Percentiles rank a stretch among this genome's conserved stretches.
Conservation (phyloP, 1,140 invertebrate genomes). For the Harlomillsia oculata region DNA sequence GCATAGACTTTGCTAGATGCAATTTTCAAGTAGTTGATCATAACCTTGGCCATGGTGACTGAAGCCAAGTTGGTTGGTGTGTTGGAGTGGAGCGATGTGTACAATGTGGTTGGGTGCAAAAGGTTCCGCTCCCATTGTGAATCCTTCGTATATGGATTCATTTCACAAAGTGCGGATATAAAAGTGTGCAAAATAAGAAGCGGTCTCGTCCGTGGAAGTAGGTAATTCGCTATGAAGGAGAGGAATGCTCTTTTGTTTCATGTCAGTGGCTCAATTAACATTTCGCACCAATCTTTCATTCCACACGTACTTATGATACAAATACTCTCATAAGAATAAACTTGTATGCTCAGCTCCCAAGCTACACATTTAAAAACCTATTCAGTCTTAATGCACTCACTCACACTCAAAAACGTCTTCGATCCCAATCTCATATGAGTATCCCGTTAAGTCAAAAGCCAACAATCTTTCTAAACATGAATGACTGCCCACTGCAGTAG, state of each 20-base stretch:
- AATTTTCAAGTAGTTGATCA: neutral
- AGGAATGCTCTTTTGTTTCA: constrained; percentile 7
- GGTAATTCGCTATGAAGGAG: neutral
- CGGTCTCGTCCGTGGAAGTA: neutral
- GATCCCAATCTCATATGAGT: no score
- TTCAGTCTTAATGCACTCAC: no score
- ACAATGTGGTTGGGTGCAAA: constrained; percentile 13
- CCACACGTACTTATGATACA: no score
- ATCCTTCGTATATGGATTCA: neutral
- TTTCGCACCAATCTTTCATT: constrained; percentile 14
- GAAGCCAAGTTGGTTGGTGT: neutral
- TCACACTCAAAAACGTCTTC: no score
- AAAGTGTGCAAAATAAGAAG: neutral
- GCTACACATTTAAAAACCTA: no score
- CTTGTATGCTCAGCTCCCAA: no score
- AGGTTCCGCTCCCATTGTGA: constrained; percentile 29
- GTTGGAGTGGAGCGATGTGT: neutral
- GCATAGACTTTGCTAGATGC: constrained; percentile 1
- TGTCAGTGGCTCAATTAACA: constrained; percentile 20
- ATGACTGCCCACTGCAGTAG: no score
- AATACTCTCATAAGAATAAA: no score
- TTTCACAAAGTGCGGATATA: neutral
- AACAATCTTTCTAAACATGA: no score
- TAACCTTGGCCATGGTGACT: neutral
- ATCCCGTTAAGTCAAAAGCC: no score